Percentiles rank a stretch among this genome's conserved stretches.
Conservation (phyloP, 2,797 vertebrate species). For the Cottoperca gobio region DNA sequence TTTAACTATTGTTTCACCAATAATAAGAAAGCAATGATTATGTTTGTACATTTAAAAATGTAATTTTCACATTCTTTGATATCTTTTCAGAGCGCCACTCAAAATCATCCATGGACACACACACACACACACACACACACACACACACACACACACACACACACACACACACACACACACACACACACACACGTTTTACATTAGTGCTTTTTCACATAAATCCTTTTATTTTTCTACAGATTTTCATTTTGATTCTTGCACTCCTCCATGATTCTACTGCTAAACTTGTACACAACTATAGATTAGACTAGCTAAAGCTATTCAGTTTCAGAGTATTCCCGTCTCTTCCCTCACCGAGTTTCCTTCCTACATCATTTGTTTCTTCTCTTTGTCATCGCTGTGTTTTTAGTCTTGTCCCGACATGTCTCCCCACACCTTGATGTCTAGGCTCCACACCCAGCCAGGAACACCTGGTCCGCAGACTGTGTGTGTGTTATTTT, state of each 20-base stretch:
- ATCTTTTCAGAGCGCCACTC: not conserved
- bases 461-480: conserved; percentile 49
- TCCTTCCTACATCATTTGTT: not conserved
- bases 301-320: not conserved
- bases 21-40: not conserved
- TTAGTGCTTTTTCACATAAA: not conserved
- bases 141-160: not conserved
- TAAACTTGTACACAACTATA: not conserved
- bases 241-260: not conserved
- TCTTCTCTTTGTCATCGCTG: conserved; percentile 8
- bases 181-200: not conserved
- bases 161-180: no score
- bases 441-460: conserved; percentile 22
- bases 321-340: not conserved
- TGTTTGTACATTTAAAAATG: not conserved
- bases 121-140: not conserved
- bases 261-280: not conserved
- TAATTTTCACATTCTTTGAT: conserved; percentile 14
- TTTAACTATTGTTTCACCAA: not conserved
- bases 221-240: not conserved
- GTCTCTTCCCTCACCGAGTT: conserved; percentile 8
- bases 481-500: conserved; percentile 6
- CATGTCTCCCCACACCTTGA: conserved; percentile 38
- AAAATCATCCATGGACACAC: not conserved
- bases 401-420: conserved; percentile 39